Percentiles rank a stretch among this genome's conserved stretches.
These are phyloP conservation scores for Pachyrhynchus sulphureomaculatus DNA, from an alignment of 1,140 invertebrate species.

Conservation along the genomic window DNA sequence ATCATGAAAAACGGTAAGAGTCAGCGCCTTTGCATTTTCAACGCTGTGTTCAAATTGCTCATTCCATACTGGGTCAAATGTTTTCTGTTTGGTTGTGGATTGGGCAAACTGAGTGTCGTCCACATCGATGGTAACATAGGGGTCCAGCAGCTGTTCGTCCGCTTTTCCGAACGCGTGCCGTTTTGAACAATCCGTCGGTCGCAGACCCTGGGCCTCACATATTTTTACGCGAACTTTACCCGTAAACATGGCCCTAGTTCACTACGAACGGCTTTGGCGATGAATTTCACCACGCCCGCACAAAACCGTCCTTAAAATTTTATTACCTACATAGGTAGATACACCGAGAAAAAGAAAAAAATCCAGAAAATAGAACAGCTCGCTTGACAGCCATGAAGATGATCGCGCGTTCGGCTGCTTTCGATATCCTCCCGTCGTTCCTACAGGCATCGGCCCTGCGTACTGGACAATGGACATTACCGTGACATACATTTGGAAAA, in stretches of 20 bases:
- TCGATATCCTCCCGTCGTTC: background rate
- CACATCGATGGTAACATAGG: slow-evolving; percentile 95
- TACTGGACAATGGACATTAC: background rate
- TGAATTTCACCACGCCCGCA: slow-evolving; percentile 16
- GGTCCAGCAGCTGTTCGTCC: slow-evolving; percentile 87
- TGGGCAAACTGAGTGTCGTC: slow-evolving; percentile 87
- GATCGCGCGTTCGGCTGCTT: slow-evolving; percentile 33
- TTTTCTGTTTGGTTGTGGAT: slow-evolving; percentile 91
- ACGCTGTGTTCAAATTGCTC: slow-evolving; percentile 90
- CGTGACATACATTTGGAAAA: too few relatives aligned
- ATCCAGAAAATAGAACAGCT: slow-evolving; percentile 46
- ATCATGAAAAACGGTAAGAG: slow-evolving; percentile 98
- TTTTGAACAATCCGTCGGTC: slow-evolving; percentile 97
- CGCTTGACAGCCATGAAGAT: slow-evolving; percentile 53
- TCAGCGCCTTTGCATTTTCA: slow-evolving; percentile 85
- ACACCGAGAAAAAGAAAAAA: slow-evolving; percentile 28
- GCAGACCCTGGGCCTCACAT: slow-evolving; percentile 93
- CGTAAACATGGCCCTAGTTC: slow-evolving; percentile 77
- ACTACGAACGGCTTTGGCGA: slow-evolving; percentile 15
- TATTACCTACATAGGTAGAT: slow-evolving; percentile 44
- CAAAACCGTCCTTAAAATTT: slow-evolving; percentile 3
- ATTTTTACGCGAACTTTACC: slow-evolving; percentile 95
- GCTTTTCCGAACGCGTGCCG: slow-evolving; percentile 78
- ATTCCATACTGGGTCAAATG: slow-evolving; percentile 93
- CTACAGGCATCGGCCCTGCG: background rate